Conservation (phyloP, 64 coral and sea anemone genomes). For the Astreopora myriophthalma region DNA sequence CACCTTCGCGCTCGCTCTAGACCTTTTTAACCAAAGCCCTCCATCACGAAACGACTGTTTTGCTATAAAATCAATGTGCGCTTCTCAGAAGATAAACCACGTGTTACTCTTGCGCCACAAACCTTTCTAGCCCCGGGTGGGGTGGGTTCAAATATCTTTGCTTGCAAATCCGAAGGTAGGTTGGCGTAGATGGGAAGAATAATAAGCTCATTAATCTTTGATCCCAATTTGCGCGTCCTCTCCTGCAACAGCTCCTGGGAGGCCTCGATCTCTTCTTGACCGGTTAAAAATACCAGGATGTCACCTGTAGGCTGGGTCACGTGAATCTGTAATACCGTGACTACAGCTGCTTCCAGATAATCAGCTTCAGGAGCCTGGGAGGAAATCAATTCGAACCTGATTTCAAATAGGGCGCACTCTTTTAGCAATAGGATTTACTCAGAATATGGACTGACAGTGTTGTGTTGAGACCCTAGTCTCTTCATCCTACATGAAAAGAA, state of each 20-base stretch:
- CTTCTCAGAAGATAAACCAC: neutral
- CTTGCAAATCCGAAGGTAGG: constrained; percentile 95
- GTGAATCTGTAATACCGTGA: constrained; percentile 96
- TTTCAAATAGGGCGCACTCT: neutral
- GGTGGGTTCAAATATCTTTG: constrained; percentile 99
- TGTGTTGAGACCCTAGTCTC: no score
- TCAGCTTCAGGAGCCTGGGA: constrained; percentile 97
- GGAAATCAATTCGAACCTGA: neutral
- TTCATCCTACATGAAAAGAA: no score
- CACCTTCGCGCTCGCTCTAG: no score
- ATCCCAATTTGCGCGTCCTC: constrained; percentile 93
- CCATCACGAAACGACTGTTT: no score
- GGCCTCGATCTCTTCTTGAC: constrained; percentile 97
- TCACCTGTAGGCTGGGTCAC: constrained; percentile 93
- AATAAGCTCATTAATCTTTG: constrained; percentile 94
- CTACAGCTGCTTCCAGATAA: constrained; percentile 93
- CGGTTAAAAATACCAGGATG: constrained; percentile 92
- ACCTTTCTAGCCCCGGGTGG: constrained; percentile 99
- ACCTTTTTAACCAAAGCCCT: no score
- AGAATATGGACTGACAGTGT: no score
- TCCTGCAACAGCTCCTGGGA: constrained; percentile 91
- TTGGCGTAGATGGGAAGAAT: constrained; percentile 98
- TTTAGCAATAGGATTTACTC: no score
- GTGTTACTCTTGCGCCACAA: neutral
- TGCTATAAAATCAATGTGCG: no score